These are phyloP conservation scores for Teleopsis dalmanni DNA, from an alignment of 1,140 invertebrate genomes.

Conservation along the genomic window DNA sequence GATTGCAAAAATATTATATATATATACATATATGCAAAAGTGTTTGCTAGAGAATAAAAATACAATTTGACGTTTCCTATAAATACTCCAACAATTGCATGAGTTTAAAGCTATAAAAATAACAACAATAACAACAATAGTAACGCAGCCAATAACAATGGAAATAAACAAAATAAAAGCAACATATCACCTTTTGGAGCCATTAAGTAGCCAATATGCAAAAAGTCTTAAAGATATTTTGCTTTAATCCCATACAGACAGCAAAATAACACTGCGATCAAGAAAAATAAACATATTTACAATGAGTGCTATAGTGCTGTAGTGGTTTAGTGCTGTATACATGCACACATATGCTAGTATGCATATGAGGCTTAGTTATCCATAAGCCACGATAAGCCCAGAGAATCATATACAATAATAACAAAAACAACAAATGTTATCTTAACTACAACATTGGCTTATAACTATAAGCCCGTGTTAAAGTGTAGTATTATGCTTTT, in stretches of 20 bases:
- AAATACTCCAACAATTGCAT: neutral
- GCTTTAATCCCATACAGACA: conserved; percentile 2
- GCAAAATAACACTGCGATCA: neutral
- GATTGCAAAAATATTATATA: neutral
- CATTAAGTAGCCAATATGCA: conserved; percentile 34
- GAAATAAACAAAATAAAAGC: conserved; percentile 9
- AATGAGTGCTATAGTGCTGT: too few relatives aligned
- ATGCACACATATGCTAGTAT: too few relatives aligned
- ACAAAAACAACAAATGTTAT: conserved; percentile 2
- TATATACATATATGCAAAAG: neutral
- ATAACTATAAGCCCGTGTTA: too few relatives aligned
- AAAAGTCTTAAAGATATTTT: conserved; percentile 5
- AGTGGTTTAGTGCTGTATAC: too few relatives aligned
- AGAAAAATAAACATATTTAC: neutral
- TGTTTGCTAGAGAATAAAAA: neutral
- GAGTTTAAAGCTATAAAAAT: conserved; percentile 3
- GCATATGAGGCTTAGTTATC: neutral
- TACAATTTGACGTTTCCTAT: neutral
- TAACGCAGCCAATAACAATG: conserved; percentile 15
- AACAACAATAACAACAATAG: conserved; percentile 8
- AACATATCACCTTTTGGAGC: conserved; percentile 29
- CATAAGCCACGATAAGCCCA: neutral
- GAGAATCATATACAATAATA: neutral
- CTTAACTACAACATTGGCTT: too few relatives aligned
- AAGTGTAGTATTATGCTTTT: too few relatives aligned